These are phyloP conservation scores for Caerostris darwini DNA, from an alignment of 1,140 invertebrate genomes.

Conservation along the genomic window DNA sequence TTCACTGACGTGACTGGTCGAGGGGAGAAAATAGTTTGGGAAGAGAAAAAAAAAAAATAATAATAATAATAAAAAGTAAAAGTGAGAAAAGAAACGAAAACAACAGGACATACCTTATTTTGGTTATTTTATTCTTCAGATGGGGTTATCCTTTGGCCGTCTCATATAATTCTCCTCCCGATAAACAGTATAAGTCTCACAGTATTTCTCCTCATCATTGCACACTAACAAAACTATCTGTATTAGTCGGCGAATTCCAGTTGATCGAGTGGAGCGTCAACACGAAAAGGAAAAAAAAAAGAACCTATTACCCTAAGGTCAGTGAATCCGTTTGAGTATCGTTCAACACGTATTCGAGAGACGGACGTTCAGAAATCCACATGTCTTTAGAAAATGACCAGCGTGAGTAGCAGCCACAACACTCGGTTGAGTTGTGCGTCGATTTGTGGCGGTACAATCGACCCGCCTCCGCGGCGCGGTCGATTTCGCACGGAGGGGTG, in stretches of 20 bases:
- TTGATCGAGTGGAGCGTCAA: neutral
- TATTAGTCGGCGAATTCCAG: neutral
- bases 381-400: conserved; percentile 21
- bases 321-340: conserved; percentile 41
- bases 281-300: neutral
- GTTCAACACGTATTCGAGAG: conserved; percentile 14
- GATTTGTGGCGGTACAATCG: conserved; percentile 42
- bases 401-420: neutral
- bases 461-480: conserved; percentile 68
- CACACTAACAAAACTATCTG: neutral
- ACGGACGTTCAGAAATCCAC: conserved; percentile 35
- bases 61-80: neutral
- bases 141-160: neutral
- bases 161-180: conserved; percentile 31
- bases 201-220: neutral
- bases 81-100: neutral
- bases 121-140: neutral
- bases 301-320: conserved; percentile 33
- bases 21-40: neutral
- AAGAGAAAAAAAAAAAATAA: neutral
- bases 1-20: conserved; percentile 57
- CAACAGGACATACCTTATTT: neutral
- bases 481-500: conserved; percentile 49
- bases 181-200: neutral
- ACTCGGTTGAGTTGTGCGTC: conserved; percentile 3